Base-by-base conservation (phyloP, 2,113 vertebrate genomes). In the Gadus chalcogrammus region DNA sequence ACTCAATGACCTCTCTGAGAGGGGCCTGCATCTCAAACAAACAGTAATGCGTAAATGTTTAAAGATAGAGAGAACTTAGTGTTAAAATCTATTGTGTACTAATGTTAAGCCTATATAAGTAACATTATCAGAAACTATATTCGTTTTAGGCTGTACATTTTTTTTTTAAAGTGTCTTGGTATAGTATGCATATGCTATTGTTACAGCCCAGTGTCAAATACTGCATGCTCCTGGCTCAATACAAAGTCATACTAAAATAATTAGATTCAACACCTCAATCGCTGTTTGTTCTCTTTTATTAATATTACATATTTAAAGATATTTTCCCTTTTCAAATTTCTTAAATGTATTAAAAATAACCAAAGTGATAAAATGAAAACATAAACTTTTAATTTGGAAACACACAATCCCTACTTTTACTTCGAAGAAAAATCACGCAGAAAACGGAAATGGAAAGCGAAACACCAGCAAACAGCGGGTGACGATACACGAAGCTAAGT, bases 181-280 rank as follows among this genome's bases (percentile, higher is more conserved):
- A 64, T 20, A 52, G 27, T 70, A 18, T 61, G 62, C 17, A 11
- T 28, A 58, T 72, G 16, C 18, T 65, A 35, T 68, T 70, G 64
- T 56, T 75, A 13, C 84, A 83, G 56, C 64, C 72, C 16, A n/a
- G 64, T 79, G 84, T 71, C 76, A 84, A 86, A 86, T 87, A 78
- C 79, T 81, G 63, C 84, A 85, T 16, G 31, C 17, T 17, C 62
- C 71, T 73, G 80, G 56, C 64, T 79, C 70, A 83, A 74, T 77
- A 69, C 35, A 64, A 64, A 68, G 35, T 65, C 55, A 9, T 64
- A 15, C 61, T 24, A 15, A 24, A 27, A 68, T 75, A 4, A 55
- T 35, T 35, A 73, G 42, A 24, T 24, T 72, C 61, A 71, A 59
- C 5, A 27, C 64, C 61, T 63, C 48, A 68, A 13, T 65, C 61